These are phyloP conservation scores for Eledone cirrhosa DNA, from an alignment of 2,888 invertebrate species.

Conservation along the genomic window DNA sequence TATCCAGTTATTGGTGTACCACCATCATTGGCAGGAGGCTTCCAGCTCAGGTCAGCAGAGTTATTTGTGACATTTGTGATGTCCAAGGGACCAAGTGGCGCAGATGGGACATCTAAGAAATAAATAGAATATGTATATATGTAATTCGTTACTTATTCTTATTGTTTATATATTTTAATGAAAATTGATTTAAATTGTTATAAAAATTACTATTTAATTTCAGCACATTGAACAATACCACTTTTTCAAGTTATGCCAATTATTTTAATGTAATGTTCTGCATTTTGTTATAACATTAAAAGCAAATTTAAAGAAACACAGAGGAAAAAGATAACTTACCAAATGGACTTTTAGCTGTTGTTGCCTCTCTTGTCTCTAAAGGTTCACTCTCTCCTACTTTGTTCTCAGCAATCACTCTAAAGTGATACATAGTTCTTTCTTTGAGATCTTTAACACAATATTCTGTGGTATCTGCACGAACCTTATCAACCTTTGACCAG, in stretches of 20 bases:
- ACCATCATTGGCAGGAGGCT: conserved; percentile 61
- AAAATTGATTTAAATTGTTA: no score
- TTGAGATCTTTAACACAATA: conserved; percentile 42
- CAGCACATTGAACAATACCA: no score
- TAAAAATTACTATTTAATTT: no score
- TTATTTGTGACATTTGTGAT: conserved; percentile 84
- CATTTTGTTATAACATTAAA: no score
- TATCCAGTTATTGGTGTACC: conserved; percentile 60
- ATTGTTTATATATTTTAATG: no score
- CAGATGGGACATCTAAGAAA: conserved; percentile 81
- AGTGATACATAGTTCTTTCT: conserved; percentile 84
- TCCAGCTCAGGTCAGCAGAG: conserved; percentile 78
- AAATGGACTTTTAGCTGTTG: conserved; percentile 47
- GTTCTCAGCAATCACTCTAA: conserved; percentile 86
- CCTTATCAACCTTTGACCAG: conserved; percentile 77
- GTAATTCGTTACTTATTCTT: no score
- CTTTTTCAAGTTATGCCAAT: no score
- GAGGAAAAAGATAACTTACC: conserved; percentile 41
- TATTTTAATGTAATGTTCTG: no score
- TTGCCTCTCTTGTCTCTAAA: conserved; percentile 70
- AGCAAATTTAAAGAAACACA: neutral
- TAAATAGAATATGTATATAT: no score
- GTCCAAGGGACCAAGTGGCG: conserved; percentile 82
- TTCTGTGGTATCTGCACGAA: conserved; percentile 41
- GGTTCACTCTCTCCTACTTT: conserved; percentile 93